Conservation (phyloP, 1,140 invertebrate species). For the Xylocopa sonorina region DNA sequence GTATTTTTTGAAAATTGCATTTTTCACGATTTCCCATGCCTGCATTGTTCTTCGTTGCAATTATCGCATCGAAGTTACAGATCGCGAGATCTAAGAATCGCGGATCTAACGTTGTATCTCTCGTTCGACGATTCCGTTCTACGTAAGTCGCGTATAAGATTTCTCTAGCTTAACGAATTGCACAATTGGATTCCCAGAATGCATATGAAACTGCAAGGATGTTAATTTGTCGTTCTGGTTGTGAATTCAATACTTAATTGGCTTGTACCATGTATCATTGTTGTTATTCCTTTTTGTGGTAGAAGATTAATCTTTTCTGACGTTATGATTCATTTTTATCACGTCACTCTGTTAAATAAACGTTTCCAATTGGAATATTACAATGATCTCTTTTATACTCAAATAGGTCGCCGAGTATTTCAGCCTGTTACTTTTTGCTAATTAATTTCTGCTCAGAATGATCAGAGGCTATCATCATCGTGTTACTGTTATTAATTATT, state of each 20-base stretch:
- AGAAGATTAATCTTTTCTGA: not conserved
- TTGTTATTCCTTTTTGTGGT: not conserved
- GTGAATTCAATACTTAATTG: not conserved
- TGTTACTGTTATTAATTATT: too few relatives aligned
- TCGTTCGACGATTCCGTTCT: not conserved
- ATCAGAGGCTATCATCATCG: not conserved
- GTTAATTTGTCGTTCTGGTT: not conserved
- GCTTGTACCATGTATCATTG: not conserved
- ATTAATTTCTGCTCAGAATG: not conserved
- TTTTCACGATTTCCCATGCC: too few relatives aligned
- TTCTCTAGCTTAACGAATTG: constrained; percentile 22
- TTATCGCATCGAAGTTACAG: not conserved
- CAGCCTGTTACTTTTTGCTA: not conserved
- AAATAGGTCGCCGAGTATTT: not conserved
- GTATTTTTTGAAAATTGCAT: too few relatives aligned
- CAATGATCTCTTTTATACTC: not conserved
- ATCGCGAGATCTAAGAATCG: not conserved
- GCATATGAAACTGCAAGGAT: constrained; percentile 18
- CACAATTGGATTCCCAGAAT: constrained; percentile 43
- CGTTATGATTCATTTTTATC: constrained; percentile 15
- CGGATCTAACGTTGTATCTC: not conserved
- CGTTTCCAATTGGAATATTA: not conserved
- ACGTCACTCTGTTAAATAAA: not conserved
- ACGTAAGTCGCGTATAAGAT: constrained; percentile 12
- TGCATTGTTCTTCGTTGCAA: not conserved